Percentiles rank a stretch among this genome's conserved stretches.
Evolutionary conservation across 2,797 vertebrate genomes (phyloP).

Genomic region (Lutjanus argentimaculatus): DNA sequence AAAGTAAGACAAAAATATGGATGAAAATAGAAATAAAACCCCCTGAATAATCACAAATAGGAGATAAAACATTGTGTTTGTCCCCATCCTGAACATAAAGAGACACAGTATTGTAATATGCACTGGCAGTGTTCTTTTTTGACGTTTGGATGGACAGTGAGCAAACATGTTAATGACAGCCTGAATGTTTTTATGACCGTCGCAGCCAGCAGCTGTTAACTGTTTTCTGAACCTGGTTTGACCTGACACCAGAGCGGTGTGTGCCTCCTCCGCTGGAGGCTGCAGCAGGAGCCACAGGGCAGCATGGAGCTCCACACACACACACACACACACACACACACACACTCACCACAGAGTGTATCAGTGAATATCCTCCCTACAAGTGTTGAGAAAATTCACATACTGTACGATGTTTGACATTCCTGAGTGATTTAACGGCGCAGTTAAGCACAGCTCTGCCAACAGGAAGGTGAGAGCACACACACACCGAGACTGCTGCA

Average conservation of each 20-base stretch:
- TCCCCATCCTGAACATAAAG: background rate
- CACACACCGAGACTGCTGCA: conserved; percentile 49
- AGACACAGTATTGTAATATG: background rate
- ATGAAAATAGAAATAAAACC: too few relatives aligned
- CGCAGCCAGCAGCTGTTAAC: conserved; percentile 46
- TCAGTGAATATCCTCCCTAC: conserved; percentile 13
- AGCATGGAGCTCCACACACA: conserved; percentile 69
- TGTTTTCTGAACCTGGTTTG: conserved; percentile 35
- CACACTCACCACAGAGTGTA: conserved; percentile 2
- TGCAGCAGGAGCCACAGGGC: conserved; percentile 80
- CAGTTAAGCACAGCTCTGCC: conserved; percentile 48
- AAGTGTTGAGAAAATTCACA: conserved; percentile 62
- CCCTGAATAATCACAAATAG: too few relatives aligned
- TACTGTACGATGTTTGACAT: conserved; percentile 60
- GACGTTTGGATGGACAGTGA: conserved; percentile 15
- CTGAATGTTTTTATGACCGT: conserved; percentile 30
- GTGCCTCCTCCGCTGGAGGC: conserved; percentile 35
- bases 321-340: conserved; percentile 1
- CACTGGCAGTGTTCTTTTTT: background rate
- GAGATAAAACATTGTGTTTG: background rate
- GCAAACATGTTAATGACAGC: conserved; percentile 15
- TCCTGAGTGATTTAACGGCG: conserved; percentile 29
- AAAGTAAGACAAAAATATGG: background rate
- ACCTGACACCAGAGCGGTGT: background rate
- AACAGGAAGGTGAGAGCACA: conserved; percentile 64